phyloP scores from a whole-genome alignment of 2,113 vertebrate genomes.

The Forbesichthys agassizii region DNA sequence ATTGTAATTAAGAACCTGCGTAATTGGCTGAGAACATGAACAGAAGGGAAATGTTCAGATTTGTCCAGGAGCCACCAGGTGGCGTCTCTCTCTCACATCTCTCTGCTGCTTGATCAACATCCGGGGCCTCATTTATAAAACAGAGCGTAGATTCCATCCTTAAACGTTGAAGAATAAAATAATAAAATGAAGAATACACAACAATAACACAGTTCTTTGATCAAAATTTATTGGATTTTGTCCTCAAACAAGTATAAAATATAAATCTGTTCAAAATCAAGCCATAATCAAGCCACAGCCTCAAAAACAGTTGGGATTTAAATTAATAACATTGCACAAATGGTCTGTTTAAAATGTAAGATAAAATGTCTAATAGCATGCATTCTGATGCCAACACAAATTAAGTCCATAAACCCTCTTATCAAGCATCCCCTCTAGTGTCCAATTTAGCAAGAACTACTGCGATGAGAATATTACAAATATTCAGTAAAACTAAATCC shows the following conservation, averaged over 20 bases:
- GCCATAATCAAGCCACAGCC: conserved; percentile 67
- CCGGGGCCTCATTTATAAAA: too few species aligned
- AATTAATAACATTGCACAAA: conserved; percentile 71
- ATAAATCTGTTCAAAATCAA: conserved; percentile 71
- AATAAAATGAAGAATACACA: too few species aligned
- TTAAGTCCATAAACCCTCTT: not conserved
- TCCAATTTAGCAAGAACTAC: not conserved
- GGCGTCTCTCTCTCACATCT: too few species aligned
- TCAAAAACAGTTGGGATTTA: conserved; percentile 62
- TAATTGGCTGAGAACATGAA: too few species aligned
- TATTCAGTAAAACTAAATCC: not conserved
- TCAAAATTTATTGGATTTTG: conserved; percentile 72
- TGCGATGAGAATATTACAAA: too few species aligned
- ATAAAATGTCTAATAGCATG: conserved; percentile 47
- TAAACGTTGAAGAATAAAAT: too few species aligned
- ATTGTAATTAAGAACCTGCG: too few species aligned
- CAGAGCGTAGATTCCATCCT: too few species aligned
- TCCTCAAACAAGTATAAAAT: conserved; percentile 79
- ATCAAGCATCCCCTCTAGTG: not conserved
- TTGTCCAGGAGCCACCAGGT: too few species aligned
- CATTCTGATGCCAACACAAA: conserved; percentile 4
- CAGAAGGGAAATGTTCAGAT: too few species aligned
- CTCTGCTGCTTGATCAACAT: too few species aligned
- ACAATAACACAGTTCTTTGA: conserved; percentile 42
- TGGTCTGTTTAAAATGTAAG: conserved; percentile 49